Conservation (phyloP, 2,888 invertebrate species). For the Cylloceria caligata region DNA sequence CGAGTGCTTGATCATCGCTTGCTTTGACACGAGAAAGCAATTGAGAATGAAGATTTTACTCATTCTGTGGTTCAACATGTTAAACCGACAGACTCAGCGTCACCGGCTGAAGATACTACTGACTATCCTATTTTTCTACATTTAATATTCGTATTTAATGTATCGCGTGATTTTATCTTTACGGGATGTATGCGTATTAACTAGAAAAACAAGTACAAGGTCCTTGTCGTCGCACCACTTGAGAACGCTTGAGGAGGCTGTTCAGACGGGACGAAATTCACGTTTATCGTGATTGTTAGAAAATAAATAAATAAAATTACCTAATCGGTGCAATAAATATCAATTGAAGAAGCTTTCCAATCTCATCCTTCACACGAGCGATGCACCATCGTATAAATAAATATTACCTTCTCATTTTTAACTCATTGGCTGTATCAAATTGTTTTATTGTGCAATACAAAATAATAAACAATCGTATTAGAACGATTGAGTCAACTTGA, state of each 20-base stretch:
- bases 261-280: slow-evolving; percentile 33
- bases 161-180: slow-evolving; percentile 49
- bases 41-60: not conserved
- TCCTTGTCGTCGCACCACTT: slow-evolving; percentile 35
- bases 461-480: slow-evolving; percentile 57
- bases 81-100: not conserved
- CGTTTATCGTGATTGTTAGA: slow-evolving; percentile 52
- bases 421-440: slow-evolving; percentile 77
- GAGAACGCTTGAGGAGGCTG: slow-evolving; percentile 15
- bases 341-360: no score
- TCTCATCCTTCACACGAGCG: no score
- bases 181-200: slow-evolving; percentile 55
- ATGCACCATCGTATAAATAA: no score
- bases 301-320: slow-evolving; percentile 65
- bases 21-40: not conserved
- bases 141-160: slow-evolving; percentile 75
- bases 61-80: not conserved
- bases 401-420: slow-evolving; percentile 70
- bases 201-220: slow-evolving; percentile 44
- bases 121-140: slow-evolving; percentile 82
- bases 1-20: not conserved
- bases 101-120: slow-evolving; percentile 44
- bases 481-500: not conserved
- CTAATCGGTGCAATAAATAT: slow-evolving; percentile 65
- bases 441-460: slow-evolving; percentile 72